Percentiles rank a stretch among this genome's conserved stretches.
Conservation (phyloP, 2,888 invertebrate species). For the Rotaria socialis region DNA sequence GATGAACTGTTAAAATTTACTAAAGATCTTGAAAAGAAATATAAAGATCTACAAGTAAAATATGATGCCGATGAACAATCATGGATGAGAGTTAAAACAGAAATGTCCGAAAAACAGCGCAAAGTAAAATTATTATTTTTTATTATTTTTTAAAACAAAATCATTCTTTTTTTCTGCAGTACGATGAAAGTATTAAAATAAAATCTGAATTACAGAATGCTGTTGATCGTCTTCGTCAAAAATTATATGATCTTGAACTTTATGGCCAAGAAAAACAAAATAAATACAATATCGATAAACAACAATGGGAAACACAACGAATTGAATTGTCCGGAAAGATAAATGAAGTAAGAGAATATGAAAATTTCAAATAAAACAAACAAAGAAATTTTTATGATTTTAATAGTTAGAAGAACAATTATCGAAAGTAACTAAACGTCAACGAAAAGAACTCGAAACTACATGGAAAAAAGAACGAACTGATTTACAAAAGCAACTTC, state of each 20-base stretch:
- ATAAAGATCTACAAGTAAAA: slow-evolving; percentile 23
- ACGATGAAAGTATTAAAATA: slow-evolving; percentile 46
- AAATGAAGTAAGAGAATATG: slow-evolving; percentile 28
- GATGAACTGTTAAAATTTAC: slow-evolving; percentile 11
- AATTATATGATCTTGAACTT: slow-evolving; percentile 42
- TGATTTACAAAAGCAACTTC: slow-evolving; percentile 40
- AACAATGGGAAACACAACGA: slow-evolving; percentile 44
- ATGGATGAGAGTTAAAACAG: background rate
- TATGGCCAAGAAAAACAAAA: slow-evolving; percentile 45
- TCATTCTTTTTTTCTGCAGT: background rate
- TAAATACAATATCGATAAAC: slow-evolving; percentile 43
- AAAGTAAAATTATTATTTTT: slow-evolving; percentile 4
- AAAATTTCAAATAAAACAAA: too few species aligned
- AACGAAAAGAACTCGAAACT: slow-evolving; percentile 44
- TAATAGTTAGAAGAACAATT: slow-evolving; percentile 45
- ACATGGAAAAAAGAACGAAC: slow-evolving; percentile 45
- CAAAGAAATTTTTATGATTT: background rate
- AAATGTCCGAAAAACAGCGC: slow-evolving; percentile 15
- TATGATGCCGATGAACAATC: slow-evolving; percentile 23
- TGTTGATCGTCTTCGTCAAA: slow-evolving; percentile 44
- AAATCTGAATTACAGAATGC: slow-evolving; percentile 44
- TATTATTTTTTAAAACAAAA: background rate
- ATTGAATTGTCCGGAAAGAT: slow-evolving; percentile 34
- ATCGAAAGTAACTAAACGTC: slow-evolving; percentile 43
- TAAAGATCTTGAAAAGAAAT: slow-evolving; percentile 1